Evolutionary conservation across 2,113 vertebrate genomes (phyloP), one percentile per base, ranked within the genome.

Genomic region (Peromyscus polionotus): DNA sequence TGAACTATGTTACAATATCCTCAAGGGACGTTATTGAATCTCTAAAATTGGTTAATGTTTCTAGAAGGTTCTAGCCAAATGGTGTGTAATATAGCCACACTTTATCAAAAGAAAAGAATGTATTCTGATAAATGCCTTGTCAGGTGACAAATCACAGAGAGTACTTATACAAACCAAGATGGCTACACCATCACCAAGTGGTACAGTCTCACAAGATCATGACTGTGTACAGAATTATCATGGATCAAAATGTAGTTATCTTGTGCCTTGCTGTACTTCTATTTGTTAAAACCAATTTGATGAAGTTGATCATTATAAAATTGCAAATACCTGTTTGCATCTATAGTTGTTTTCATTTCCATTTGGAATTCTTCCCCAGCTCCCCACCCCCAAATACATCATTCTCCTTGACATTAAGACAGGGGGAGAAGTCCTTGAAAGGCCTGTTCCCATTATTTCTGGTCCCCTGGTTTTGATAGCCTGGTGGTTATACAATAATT

Each of bases 381-480:
- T 6, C n/a, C 24, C 26, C 13, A 4, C 24, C 5, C 33, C 54
- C 80, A 57, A 90, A 68, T 65, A 68, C 5, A 80, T 48, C 81
- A 79, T 81, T 14, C 65, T 84, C 65, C 63, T 67, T 89, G 81
- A 87, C 94, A 94, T 95, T 70, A 90, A 70, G 90, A 83, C n/a
- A 2, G 17, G 95, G 57, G 77, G 36, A 48, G 79, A 91, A 87
- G 81, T 95, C 85, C 95, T 95, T 96, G 92, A 95, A 95, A 96
- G 42, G 84, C 36, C 91, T 86, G n/a, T 9, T 67, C 17, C 65
- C 65, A 81, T 95, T 95, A 96, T 97, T 89, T 97, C 95, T 75
- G 76, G 85, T 94, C 95, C 93, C 81, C 87, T 93, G 92, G 72
- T 89, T 95, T 97, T 95, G 95, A 97, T 93, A 95, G 95, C 42